phyloP scores from a whole-genome alignment of 2,797 vertebrate species.

The Melopsittacus undulatus region DNA sequence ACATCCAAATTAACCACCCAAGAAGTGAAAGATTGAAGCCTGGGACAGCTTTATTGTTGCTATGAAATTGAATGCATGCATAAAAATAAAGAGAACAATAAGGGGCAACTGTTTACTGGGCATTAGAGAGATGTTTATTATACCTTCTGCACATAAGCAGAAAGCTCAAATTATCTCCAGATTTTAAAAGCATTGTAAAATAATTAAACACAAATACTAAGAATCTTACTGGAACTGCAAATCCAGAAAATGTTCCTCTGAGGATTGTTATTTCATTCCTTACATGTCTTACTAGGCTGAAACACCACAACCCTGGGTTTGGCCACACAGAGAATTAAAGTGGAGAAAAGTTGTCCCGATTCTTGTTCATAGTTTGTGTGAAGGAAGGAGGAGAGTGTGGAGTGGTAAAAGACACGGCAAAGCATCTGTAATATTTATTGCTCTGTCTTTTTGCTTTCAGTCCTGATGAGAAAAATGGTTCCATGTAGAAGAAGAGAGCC shows the following conservation, averaged over 20 bases:
- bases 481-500: neutral
- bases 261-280: constrained; percentile 39
- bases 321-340: neutral
- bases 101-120: constrained; percentile 53
- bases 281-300: neutral
- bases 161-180: constrained; percentile 67
- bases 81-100: constrained; percentile 65
- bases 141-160: constrained; percentile 52
- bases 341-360: neutral
- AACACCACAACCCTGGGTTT: neutral
- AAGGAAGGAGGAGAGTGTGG: neutral
- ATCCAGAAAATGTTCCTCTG: constrained; percentile 44
- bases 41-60: constrained; percentile 59
- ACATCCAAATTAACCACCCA: constrained; percentile 55
- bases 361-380: neutral
- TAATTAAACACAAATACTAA: constrained; percentile 43
- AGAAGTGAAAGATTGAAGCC: constrained; percentile 54
- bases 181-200: constrained; percentile 63
- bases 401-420: neutral
- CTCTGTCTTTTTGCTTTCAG: neutral
- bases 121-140: constrained; percentile 66
- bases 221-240: constrained; percentile 54
- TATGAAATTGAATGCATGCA: constrained; percentile 70
- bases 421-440: neutral
- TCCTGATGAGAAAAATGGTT: neutral